These are phyloP conservation scores for Chinchilla lanigera DNA, from an alignment of 2,113 vertebrate species.

Conservation along the genomic window DNA sequence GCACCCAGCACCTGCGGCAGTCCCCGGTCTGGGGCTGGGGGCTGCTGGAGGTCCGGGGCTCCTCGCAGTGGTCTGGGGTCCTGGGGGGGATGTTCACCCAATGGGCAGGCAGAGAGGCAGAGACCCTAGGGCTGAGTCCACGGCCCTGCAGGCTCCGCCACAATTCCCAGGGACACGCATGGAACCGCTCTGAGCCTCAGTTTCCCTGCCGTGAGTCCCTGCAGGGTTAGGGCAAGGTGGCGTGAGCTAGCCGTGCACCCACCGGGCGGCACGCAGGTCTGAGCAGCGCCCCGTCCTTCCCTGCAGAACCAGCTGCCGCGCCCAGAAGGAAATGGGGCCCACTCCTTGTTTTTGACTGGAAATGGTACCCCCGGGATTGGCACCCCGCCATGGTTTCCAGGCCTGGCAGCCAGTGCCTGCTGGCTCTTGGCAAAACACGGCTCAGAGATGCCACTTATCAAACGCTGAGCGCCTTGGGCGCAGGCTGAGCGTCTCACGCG, in stretches of 20 bases:
- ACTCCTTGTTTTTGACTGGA: slow-evolving; percentile 75
- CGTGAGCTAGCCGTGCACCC: accelerated
- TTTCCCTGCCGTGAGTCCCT: no score
- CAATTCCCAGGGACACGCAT: accelerated
- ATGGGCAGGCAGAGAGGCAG: neutral
- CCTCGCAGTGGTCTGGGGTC: neutral
- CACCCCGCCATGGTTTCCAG: neutral
- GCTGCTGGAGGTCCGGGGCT: neutral
- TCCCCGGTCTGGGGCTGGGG: neutral
- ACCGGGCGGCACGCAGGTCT: neutral
- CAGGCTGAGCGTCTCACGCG: neutral
- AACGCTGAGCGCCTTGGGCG: neutral
- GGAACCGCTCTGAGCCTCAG: neutral
- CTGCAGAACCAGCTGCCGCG: slow-evolving; percentile 13
- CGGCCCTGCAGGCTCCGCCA: neutral
- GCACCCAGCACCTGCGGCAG: accelerated
- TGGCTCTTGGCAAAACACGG: slow-evolving; percentile 5
- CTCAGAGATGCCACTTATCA: neutral
- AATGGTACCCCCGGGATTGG: slow-evolving; percentile 73
- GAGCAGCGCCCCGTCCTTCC: neutral
- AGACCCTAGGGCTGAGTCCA: neutral
- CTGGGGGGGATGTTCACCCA: neutral
- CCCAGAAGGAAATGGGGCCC: slow-evolving; percentile 60
- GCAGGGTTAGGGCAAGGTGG: accelerated
- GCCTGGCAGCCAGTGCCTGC: slow-evolving; percentile 61